Percentiles rank a stretch among this genome's conserved stretches.
phyloP scores from a whole-genome alignment of 1,140 invertebrate species.

The Heliconius hermathena region DNA sequence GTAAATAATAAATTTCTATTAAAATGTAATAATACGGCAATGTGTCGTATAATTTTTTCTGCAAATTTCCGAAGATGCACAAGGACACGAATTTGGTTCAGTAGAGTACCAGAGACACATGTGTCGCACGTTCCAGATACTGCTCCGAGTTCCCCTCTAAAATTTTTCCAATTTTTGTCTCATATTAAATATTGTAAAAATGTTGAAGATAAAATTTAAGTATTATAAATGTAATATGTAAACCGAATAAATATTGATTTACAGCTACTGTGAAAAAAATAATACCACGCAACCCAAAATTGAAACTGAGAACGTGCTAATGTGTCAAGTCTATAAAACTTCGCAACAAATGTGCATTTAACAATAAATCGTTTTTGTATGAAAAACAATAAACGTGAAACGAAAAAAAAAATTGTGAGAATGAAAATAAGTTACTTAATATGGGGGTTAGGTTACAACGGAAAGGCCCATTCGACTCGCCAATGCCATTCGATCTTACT shows the following conservation, averaged over 20 bases:
- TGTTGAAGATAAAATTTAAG: too few species aligned
- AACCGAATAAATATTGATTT: not conserved
- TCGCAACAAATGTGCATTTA: constrained; percentile 35
- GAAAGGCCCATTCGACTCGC: constrained; percentile 34
- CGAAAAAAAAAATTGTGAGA: constrained; percentile 24
- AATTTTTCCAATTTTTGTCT: too few species aligned
- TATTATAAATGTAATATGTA: not conserved
- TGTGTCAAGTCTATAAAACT: constrained; percentile 37
- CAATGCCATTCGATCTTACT: constrained; percentile 27
- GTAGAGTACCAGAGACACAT: too few species aligned
- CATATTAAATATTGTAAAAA: too few species aligned
- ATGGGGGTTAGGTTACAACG: constrained; percentile 29
- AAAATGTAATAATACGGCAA: too few species aligned
- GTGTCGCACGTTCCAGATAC: too few species aligned
- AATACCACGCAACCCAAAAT: constrained; percentile 7
- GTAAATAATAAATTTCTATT: too few species aligned
- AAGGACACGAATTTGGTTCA: too few species aligned
- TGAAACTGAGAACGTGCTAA: constrained; percentile 38
- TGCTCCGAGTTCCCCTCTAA: too few species aligned
- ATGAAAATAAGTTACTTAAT: constrained; percentile 32
- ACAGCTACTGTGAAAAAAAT: not conserved
- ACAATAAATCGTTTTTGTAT: constrained; percentile 39
- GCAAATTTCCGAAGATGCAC: too few species aligned
- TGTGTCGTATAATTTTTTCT: too few species aligned
- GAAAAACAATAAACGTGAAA: constrained; percentile 39